A percentile compares a stretch with the other conserved stretches of the same genome.
phyloP scores from a whole-genome alignment of 1,140 invertebrate genomes.

The Cotesia vestalis region DNA sequence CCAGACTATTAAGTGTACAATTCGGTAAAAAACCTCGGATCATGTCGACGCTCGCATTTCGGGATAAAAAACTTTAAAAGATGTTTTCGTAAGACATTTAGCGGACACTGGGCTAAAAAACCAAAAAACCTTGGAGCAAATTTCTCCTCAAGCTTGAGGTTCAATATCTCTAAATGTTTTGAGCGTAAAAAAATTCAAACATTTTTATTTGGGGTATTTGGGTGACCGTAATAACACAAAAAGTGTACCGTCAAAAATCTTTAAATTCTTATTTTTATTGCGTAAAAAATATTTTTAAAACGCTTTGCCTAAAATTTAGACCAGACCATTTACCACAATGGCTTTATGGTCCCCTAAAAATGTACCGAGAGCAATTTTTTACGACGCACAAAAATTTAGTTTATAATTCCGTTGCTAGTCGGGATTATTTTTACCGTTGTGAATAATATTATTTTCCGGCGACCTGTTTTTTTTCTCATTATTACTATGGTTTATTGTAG shows the following conservation, averaged over 20 bases:
- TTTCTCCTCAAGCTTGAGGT: conserved; percentile 44
- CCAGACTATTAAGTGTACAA: conserved; percentile 7
- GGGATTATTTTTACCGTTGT: no score
- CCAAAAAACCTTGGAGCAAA: conserved; percentile 1
- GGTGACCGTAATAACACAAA: conserved; percentile 62
- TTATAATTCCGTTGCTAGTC: no score
- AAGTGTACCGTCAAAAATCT: conserved; percentile 48
- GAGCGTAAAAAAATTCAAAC: conserved; percentile 49
- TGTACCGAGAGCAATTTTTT: no score
- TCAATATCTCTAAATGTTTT: conserved; percentile 53
- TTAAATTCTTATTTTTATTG: conserved; percentile 32
- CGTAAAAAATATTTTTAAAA: neutral
- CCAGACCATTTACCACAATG: neutral
- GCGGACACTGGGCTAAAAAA: neutral
- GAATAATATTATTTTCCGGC: no score
- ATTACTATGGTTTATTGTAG: no score
- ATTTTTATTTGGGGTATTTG: conserved; percentile 61
- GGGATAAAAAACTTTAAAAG: neutral
- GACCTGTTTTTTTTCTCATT: no score
- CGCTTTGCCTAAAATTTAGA: neutral
- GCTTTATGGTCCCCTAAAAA: conserved; percentile 15
- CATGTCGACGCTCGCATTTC: no score
- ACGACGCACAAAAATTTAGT: no score
- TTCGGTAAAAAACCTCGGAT: neutral
- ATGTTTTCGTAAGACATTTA: neutral